Conservation (phyloP, 2,888 invertebrate species). For the Plebejus argus region DNA sequence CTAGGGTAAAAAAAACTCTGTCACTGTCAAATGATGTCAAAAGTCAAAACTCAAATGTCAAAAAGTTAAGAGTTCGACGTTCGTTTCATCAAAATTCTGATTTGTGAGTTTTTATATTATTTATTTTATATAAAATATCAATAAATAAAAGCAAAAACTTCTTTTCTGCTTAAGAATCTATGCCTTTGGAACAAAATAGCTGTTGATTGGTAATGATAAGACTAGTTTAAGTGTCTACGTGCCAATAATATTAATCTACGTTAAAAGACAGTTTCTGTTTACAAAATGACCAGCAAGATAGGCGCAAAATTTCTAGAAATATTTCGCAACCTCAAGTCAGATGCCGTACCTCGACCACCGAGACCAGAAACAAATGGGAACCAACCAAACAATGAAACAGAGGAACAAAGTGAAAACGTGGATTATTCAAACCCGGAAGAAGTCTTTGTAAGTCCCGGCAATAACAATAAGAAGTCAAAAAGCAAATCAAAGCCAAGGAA, state of each 20-base stretch:
- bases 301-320: conserved; percentile 61
- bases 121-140: not conserved
- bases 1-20: not conserved
- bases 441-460: conserved; percentile 53
- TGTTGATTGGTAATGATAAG: not conserved
- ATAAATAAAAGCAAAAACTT: not conserved
- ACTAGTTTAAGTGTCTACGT: not conserved
- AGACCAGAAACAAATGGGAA: conserved; percentile 48
- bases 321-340: conserved; percentile 72
- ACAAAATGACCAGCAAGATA: conserved; percentile 46
- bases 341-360: conserved; percentile 76
- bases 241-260: not conserved
- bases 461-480: conserved; percentile 49
- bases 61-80: not conserved
- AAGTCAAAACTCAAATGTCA: not conserved
- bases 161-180: not conserved
- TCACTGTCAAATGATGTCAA: not conserved
- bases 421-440: conserved; percentile 54
- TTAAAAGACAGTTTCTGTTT: not conserved
- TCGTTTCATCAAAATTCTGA: not conserved
- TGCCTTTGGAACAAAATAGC: not conserved
- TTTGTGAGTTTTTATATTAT: too few relatives aligned
- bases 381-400: conserved; percentile 40
- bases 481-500: conserved; percentile 54
- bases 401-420: conserved; percentile 49